Conservation (phyloP, 1,140 invertebrate genomes). For the Melanaphis sacchari region DNA sequence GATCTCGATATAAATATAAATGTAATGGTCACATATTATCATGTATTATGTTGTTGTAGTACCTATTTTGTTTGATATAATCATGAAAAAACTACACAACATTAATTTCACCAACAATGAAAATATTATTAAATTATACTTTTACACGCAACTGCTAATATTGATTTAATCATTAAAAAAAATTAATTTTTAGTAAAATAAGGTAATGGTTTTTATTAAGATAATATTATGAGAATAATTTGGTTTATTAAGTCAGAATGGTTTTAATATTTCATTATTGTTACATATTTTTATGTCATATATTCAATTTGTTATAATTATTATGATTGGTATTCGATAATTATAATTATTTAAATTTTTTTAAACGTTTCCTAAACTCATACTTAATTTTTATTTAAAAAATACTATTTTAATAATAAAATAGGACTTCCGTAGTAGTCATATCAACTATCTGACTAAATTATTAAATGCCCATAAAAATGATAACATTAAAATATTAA, state of each 20-base stretch:
- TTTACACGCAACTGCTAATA: background rate
- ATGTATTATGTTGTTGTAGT: background rate
- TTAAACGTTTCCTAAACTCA: background rate
- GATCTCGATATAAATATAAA: too few species aligned
- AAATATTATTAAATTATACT: background rate
- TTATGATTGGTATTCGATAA: too few species aligned
- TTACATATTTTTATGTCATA: background rate
- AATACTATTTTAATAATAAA: background rate
- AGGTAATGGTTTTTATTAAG: background rate
- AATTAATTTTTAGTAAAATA: background rate
- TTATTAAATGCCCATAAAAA: background rate
- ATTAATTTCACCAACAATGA: background rate
- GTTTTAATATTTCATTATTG: background rate
- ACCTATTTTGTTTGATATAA: background rate
- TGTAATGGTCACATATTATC: background rate
- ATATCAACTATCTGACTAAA: background rate
- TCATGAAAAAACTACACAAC: background rate
- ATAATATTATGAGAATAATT: background rate
- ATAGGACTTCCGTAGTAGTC: background rate
- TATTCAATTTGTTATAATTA: background rate
- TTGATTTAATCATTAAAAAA: background rate
- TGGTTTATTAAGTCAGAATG: background rate
- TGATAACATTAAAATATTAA: background rate
- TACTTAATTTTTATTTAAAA: background rate
- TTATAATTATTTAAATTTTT: background rate